Conservation (phyloP, 2,888 invertebrate genomes). For the Ormyrus nitidulus region DNA sequence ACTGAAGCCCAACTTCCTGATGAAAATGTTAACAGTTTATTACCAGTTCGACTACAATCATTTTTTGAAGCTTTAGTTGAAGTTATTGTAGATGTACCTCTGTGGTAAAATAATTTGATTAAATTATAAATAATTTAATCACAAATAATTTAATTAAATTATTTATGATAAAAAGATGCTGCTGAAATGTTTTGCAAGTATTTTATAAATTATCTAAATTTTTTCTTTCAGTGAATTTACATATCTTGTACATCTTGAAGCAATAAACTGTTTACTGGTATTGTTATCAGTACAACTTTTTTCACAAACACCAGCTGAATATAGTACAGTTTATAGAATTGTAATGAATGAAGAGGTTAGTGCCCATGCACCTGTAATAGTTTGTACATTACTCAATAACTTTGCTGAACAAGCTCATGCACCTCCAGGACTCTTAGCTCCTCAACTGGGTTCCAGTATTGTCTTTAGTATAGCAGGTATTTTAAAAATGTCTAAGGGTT, state of each 20-base stretch:
- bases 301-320: slow-evolving; percentile 78
- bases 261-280: slow-evolving; percentile 90
- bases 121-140: not conserved
- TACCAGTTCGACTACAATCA: slow-evolving; percentile 79
- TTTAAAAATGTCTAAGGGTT: not conserved
- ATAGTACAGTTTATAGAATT: slow-evolving; percentile 76
- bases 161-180: slow-evolving; percentile 11
- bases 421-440: slow-evolving; percentile 82
- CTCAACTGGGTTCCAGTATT: slow-evolving; percentile 85
- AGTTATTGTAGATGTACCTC: slow-evolving; percentile 88
- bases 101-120: slow-evolving; percentile 79
- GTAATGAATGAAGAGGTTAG: slow-evolving; percentile 84
- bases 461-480: slow-evolving; percentile 86
- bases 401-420: slow-evolving; percentile 82
- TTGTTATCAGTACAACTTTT: slow-evolving; percentile 93
- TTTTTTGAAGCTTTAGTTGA: slow-evolving; percentile 87
- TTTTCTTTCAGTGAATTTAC: slow-evolving; percentile 83
- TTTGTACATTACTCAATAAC: slow-evolving; percentile 88
- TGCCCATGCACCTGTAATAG: slow-evolving; percentile 86
- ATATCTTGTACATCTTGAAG: slow-evolving; percentile 90
- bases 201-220: slow-evolving; percentile 1
- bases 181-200: not conserved
- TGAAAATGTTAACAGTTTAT: slow-evolving; percentile 60
- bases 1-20: slow-evolving; percentile 80
- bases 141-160: not conserved